These are phyloP conservation scores for Danio rerio DNA, from an alignment of 2,113 vertebrate species.

Conservation along the genomic window DNA sequence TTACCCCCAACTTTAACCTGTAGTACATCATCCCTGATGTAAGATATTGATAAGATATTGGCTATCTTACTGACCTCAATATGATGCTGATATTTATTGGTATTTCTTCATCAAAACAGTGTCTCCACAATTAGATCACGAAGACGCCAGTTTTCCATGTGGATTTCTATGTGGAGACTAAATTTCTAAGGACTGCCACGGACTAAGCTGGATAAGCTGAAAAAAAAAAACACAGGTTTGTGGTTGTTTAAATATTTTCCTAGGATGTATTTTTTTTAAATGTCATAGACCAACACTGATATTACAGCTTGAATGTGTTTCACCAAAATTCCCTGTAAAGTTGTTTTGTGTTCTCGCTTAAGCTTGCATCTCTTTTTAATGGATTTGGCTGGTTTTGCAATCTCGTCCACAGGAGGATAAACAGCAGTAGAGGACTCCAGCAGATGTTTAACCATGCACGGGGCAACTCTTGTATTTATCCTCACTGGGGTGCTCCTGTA, in stretches of 20 bases:
- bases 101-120: constrained; percentile 55
- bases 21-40: too few relatives aligned
- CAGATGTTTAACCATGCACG: constrained; percentile 77
- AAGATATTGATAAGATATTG: too few relatives aligned
- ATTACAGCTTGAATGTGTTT: background rate
- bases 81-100: too few relatives aligned
- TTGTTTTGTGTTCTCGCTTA: constrained; percentile 3
- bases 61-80: too few relatives aligned
- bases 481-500: constrained; percentile 83
- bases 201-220: constrained; percentile 65
- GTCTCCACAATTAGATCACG: constrained; percentile 70
- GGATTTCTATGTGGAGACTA: constrained; percentile 75
- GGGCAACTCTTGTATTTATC: constrained; percentile 83
- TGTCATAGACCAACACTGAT: background rate
- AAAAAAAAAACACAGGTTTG: constrained; percentile 64
- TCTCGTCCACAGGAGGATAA: constrained; percentile 60
- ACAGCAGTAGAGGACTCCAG: constrained; percentile 53
- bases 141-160: constrained; percentile 65
- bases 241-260: background rate
- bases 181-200: constrained; percentile 67
- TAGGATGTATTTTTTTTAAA: background rate
- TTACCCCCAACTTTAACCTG: too few relatives aligned
- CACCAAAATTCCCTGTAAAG: background rate
- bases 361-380: constrained; percentile 2
- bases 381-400: constrained; percentile 57